Percentiles rank a stretch among this genome's conserved stretches.
These are phyloP conservation scores for Rhinichthys klamathensis DNA, from an alignment of 2,113 vertebrate species.

Conservation along the genomic window DNA sequence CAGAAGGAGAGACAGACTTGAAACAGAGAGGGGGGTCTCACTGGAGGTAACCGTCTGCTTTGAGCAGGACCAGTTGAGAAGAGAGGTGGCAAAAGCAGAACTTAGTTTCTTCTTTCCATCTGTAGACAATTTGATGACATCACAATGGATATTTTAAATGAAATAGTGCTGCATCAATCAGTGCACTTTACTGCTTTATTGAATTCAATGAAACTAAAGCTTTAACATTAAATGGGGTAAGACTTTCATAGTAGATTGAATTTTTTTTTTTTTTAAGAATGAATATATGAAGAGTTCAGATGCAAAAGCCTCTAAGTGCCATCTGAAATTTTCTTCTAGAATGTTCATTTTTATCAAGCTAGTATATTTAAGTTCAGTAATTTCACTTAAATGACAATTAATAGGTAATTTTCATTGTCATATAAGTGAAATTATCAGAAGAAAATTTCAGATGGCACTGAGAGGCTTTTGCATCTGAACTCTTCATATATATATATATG, in stretches of 20 bases:
- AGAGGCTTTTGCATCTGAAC: too few species aligned
- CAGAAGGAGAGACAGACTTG: constrained; percentile 12
- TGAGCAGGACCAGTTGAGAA: neutral
- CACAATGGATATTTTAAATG: neutral
- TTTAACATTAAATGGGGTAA: neutral
- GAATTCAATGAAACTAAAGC: neutral
- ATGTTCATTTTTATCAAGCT: too few species aligned
- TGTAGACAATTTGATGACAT: neutral
- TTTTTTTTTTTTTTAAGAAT: too few species aligned
- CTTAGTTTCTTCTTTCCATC: neutral
- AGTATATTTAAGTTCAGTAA: too few species aligned
- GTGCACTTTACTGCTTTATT: neutral
- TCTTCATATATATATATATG: neutral
- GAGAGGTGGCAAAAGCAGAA: neutral
- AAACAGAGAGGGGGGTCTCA: constrained; percentile 3
- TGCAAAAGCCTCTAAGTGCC: too few species aligned
- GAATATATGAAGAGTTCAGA: neutral
- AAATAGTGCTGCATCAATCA: neutral
- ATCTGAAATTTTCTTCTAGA: too few species aligned
- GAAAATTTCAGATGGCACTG: too few species aligned
- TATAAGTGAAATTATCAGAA: too few species aligned
- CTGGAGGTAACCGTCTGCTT: constrained; percentile 57
- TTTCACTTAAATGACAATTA: too few species aligned
- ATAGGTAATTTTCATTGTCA: too few species aligned
- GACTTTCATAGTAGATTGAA: neutral